Base-by-base conservation (phyloP, 2,797 vertebrate species). In the Macropodus opercularis region DNA sequence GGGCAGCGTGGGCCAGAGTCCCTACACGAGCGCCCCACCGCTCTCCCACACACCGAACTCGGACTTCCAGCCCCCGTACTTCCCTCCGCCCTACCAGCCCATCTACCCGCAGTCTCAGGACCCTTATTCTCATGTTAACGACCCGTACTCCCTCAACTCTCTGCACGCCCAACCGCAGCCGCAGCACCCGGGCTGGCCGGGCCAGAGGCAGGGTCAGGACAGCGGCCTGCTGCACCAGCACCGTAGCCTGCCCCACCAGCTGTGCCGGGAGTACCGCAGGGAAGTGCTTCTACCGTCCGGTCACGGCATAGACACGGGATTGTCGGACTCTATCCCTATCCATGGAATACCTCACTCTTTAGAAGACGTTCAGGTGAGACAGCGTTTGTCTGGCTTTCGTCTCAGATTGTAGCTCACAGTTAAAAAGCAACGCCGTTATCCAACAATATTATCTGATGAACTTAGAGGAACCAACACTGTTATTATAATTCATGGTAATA, bases 101-200 rank as follows among this genome's bases (percentile, higher is more conserved):
- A 97, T 98, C 90, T 97, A 97, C 88, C 94, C 96, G 69, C 96
- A 98, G 90, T 98, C 96, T 91, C 96, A 98, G 95, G 96, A 98
- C 89, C 96, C 96, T 77, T 98, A 98, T 85, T 95, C 96, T 85
- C 97, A 98, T 92, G 96, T 98, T 83, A 98, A 97, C 92, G 97
- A 98, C 92, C 97, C 95, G 44, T 98, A 98, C 92, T 98, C 95
- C 89, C 93, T 98, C 81, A 98, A 98, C 89, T 94, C 96, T 63
- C 92, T 98, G 79, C 97, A 98, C 83, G 94, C 95, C 67, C 97
- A 98, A 83, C 95, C 92, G 31, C 96, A 98, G 79, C 96, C 95
- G 56, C 97, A 98, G 84, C 96, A 98, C 88, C 95, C 96, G 74
- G 96, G 95, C 74, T 98, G 97, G 97, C 96, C 96, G 40, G 94